Base-by-base conservation (phyloP, 2,888 invertebrate species). In the Caradrina clavipalpis region DNA sequence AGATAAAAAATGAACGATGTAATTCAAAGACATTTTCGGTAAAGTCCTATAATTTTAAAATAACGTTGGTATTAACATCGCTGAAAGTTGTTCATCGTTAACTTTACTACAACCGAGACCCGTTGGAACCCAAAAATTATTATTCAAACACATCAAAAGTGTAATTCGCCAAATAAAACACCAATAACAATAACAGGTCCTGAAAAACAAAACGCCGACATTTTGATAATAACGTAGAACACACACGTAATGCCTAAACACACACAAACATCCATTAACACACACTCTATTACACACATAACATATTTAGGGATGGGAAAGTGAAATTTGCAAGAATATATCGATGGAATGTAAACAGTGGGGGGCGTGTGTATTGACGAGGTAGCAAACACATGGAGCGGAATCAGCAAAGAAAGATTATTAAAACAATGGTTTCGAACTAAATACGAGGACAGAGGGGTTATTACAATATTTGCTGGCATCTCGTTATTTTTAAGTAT, bases 401-500 rank as follows among this genome's bases (percentile, higher is more conserved):
- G 82, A 89, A 90, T 93, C 93, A 91, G 93, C 93, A 90, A 89
- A 92, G 92, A 89, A 91, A 87, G 87, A 86, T 88, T 90, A 91
- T 90, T 92, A 92, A 91, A 93, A 92, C 92, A 93, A 92, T 89
- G 91, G 89, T 86, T 83, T 82, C 84, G 87, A 86, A 87, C 89
- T 89, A 89, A 89, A 89, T 89, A 88, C 89, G 74, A 73, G 84
- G 83, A 87, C 84, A 85, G 85, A 86, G 81, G 85, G 90, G 90
- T 92, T 94, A 93, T 94, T 94, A 95, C 94, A 95, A 95, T 95
- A 95, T 96, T 96, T 94, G 95, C 93, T 92, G 90, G 93, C 88
- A 93, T 95, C 93, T 94, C 96, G 95, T 96, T 96, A 96, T 95
- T 96, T 96, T 96, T 96, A 96, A 96, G 95, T 94, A 95, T 95